Evolutionary conservation across 2,888 invertebrate species (phyloP).

Genomic region (Cryptus armator): DNA sequence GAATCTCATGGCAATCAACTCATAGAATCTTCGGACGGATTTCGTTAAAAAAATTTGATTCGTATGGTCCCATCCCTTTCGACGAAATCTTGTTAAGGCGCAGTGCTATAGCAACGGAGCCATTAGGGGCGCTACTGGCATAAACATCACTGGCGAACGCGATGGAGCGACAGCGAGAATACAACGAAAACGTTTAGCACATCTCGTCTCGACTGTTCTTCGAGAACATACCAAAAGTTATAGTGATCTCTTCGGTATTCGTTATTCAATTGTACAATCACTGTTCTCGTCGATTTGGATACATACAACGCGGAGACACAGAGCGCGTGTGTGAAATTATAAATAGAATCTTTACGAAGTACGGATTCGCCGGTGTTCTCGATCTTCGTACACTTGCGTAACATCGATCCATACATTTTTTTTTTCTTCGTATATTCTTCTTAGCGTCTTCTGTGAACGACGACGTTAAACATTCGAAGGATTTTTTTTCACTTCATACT

Average conservation of each 20-base stretch:
- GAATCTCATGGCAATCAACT: too few species aligned
- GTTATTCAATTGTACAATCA: not conserved
- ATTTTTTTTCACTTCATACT: too few species aligned
- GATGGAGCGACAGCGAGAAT: too few species aligned
- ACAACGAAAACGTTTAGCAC: not conserved
- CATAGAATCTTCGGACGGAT: too few species aligned
- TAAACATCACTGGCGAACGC: too few species aligned
- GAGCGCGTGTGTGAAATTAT: not conserved
- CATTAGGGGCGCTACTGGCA: too few species aligned
- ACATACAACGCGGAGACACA: not conserved
- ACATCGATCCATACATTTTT: slow-evolving; percentile 1
- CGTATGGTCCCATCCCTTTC: too few species aligned
- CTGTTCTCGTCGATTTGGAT: not conserved
- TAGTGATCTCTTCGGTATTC: not conserved
- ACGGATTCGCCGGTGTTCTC: not conserved
- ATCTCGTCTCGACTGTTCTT: not conserved
- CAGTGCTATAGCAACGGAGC: too few species aligned
- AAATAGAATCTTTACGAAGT: slow-evolving; percentile 10
- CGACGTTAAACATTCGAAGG: too few species aligned
- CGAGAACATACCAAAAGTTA: not conserved
- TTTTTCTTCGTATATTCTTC: not conserved
- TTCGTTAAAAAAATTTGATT: too few species aligned
- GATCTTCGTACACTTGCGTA: slow-evolving; percentile 6
- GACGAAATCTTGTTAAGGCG: too few species aligned
- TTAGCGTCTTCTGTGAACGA: not conserved